Evolutionary conservation across 2,797 vertebrate genomes (phyloP).

Genomic region (Euthynnus affinis): DNA sequence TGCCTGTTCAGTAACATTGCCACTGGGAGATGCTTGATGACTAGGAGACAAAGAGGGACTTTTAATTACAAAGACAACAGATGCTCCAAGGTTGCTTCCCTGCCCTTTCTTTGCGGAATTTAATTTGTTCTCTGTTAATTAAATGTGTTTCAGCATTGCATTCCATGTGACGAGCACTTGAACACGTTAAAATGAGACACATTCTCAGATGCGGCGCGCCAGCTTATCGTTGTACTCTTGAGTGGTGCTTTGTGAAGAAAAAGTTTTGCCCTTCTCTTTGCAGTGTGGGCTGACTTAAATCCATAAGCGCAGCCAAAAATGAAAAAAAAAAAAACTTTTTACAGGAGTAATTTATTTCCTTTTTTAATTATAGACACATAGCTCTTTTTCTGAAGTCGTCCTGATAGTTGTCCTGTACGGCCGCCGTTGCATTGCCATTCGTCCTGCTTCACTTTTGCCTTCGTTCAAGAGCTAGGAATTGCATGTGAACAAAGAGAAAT

Average conservation of each 20-base stretch:
- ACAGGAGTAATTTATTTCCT: constrained; percentile 17
- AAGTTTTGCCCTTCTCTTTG: constrained; percentile 1
- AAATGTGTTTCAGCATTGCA: constrained; percentile 69
- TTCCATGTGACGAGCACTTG: constrained; percentile 55
- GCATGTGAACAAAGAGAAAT: constrained; percentile 65
- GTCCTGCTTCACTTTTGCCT: constrained; percentile 39
- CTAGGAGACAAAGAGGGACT: constrained; percentile 73
- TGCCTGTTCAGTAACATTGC: constrained; percentile 64
- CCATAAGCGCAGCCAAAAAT: constrained; percentile 1
- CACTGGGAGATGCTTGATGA: constrained; percentile 73
- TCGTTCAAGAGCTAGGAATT: constrained; percentile 45
- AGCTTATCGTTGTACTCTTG: not conserved
- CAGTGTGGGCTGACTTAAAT: constrained; percentile 11
- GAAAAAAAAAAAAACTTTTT: constrained; percentile 2
- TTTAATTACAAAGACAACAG: constrained; percentile 84
- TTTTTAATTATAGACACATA: constrained; percentile 42
- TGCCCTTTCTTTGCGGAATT: constrained; percentile 76
- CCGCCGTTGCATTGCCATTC: not conserved
- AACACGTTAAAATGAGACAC: constrained; percentile 43
- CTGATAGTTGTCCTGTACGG: constrained; percentile 7
- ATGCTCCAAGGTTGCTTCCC: constrained; percentile 73
- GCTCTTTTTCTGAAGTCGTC: constrained; percentile 15
- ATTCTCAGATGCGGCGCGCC: not conserved
- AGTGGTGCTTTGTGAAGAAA: not conserved
- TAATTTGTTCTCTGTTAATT: constrained; percentile 82